Conservation (phyloP, 1,140 invertebrate genomes). For the Procambarus clarkii region DNA sequence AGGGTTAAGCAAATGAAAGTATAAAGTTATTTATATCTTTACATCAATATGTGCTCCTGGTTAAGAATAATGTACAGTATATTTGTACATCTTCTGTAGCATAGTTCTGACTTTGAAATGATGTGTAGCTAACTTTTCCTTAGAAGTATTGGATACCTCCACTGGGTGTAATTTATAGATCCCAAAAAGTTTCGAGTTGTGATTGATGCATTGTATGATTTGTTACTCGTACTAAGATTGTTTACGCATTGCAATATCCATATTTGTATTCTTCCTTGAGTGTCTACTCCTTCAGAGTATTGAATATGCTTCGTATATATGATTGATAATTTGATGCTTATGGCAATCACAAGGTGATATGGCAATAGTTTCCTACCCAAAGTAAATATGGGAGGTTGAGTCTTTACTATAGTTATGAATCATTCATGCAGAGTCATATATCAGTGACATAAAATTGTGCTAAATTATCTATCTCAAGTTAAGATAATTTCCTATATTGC, state of each 20-base stretch:
- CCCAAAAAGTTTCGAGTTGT: no score
- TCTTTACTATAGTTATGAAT: not conserved
- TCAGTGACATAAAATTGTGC: not conserved
- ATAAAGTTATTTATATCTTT: no score
- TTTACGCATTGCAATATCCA: not conserved
- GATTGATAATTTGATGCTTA: not conserved
- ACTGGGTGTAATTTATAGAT: no score
- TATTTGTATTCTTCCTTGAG: not conserved
- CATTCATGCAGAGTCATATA: not conserved
- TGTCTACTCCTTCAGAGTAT: not conserved
- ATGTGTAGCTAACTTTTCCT: no score
- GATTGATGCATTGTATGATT: no score
- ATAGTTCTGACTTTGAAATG: no score
- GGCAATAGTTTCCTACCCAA: not conserved
- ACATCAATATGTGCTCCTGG: no score
- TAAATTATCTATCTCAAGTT: not conserved
- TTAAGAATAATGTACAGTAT: no score
- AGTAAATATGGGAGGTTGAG: not conserved
- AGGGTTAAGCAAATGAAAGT: no score
- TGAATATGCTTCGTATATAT: not conserved
- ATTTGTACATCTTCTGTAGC: no score
- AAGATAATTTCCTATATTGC: conserved; percentile 32
- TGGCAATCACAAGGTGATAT: not conserved
- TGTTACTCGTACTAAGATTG: not conserved
- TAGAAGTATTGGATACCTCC: no score